phyloP scores from a whole-genome alignment of 2,113 vertebrate species.

The Pseudolaguvia tuberculata region DNA sequence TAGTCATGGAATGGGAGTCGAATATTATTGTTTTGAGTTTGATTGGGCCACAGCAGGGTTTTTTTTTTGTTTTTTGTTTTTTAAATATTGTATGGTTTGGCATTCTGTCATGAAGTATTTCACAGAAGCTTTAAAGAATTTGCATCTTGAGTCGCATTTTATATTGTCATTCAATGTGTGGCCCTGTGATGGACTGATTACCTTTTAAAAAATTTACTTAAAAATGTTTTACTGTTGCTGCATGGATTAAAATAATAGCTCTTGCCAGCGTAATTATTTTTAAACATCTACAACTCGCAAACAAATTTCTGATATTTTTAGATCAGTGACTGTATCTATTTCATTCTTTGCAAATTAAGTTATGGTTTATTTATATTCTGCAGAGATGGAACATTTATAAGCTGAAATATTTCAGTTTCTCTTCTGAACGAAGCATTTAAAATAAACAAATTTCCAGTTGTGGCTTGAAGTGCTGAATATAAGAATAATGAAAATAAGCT shows the following conservation, averaged over 20 bases:
- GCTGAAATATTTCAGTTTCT: neutral
- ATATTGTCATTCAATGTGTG: too few relatives aligned
- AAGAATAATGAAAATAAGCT: neutral
- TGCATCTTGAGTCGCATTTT: neutral
- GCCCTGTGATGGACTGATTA: too few relatives aligned
- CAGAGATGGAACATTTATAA: too few relatives aligned
- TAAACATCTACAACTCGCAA: neutral
- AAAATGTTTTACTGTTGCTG: neutral
- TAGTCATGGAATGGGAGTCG: slow-evolving; percentile 18
- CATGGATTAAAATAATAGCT: neutral
- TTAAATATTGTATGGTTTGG: neutral
- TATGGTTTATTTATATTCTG: neutral
- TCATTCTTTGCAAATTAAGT: neutral
- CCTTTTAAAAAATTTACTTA: neutral
- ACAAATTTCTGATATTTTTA: neutral
- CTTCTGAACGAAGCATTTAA: neutral
- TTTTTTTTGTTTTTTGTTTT: too few relatives aligned
- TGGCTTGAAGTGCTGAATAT: neutral
- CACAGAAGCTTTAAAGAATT: neutral
- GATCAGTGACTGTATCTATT: neutral
- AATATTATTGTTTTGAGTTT: neutral
- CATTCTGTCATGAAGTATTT: neutral
- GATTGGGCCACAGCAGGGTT: neutral
- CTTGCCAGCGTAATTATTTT: neutral
- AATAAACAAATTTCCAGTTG: neutral